A percentile compares a stretch with the other conserved stretches of the same genome.
Evolutionary conservation across 2,797 vertebrate genomes (phyloP).

Genomic region (Crocodylus rhombifer): DNA sequence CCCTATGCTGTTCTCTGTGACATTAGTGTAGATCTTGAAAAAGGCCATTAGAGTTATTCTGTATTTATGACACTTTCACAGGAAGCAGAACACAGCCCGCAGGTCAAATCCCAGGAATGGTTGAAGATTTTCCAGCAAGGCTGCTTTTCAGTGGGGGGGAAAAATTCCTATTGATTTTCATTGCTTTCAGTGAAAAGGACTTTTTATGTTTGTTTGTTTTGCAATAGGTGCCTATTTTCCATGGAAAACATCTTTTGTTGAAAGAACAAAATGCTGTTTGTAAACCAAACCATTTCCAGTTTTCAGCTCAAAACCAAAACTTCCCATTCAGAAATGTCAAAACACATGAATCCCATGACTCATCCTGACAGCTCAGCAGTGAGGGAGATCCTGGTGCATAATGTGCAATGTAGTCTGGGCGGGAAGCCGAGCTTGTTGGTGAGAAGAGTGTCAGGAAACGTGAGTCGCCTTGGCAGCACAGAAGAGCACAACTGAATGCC

Average conservation of each 20-base stretch:
- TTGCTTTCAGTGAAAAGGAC: background rate
- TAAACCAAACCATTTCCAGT: background rate
- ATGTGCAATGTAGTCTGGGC: background rate
- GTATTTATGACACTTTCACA: background rate
- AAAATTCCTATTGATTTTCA: no score
- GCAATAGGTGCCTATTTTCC: background rate
- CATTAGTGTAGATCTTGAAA: background rate
- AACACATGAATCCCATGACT: background rate
- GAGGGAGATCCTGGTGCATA: background rate
- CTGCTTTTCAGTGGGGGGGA: no score
- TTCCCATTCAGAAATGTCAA: background rate
- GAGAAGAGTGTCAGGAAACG: background rate
- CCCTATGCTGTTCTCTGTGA: background rate
- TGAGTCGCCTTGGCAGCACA: background rate
- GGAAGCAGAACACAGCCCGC: background rate
- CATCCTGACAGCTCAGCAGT: fast-evolving
- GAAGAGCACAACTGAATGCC: fast-evolving
- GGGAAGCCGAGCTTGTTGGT: background rate
- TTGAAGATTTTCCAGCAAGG: background rate
- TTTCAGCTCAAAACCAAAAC: background rate
- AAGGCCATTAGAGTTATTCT: background rate
- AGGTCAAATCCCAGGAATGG: background rate
- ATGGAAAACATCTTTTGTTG: background rate
- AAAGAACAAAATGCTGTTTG: background rate
- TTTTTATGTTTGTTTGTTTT: background rate